These are phyloP conservation scores for Mystacides longicornis DNA, from an alignment of 2,888 invertebrate species.

Conservation along the genomic window DNA sequence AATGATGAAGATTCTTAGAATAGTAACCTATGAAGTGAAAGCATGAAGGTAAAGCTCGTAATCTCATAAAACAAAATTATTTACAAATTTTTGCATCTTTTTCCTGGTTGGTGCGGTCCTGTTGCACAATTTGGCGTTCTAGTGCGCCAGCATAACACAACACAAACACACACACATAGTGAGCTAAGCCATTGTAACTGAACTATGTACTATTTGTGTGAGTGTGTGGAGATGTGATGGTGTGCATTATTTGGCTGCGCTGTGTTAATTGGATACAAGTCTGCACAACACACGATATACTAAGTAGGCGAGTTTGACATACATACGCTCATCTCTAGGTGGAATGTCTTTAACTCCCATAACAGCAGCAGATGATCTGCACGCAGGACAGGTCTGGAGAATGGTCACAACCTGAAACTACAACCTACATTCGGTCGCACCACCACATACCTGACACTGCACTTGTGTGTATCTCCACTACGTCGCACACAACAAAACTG, in stretches of 20 bases:
- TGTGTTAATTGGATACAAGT: background rate
- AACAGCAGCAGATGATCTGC: no score
- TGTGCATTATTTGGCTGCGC: constrained; percentile 9
- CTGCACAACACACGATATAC: no score
- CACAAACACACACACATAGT: background rate
- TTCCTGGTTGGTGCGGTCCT: background rate
- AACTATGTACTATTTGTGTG: constrained; percentile 4
- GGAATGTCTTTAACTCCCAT: no score
- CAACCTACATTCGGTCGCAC: background rate
- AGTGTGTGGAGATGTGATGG: constrained; percentile 6
- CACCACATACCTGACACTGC: constrained; percentile 6
- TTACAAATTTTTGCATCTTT: no score
- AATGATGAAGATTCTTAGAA: no score
- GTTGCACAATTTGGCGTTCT: background rate
- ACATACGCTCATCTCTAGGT: no score
- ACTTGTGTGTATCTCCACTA: constrained; percentile 14
- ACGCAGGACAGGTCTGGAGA: no score
- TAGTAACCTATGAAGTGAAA: no score
- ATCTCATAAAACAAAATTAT: no score
- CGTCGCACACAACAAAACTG: constrained; percentile 25
- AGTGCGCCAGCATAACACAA: background rate
- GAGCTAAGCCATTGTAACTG: background rate
- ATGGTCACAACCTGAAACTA: background rate
- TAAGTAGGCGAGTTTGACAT: no score
- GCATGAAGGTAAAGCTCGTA: no score